Evolutionary conservation across 2,888 invertebrate genomes (phyloP).

Genomic region (Heliothis peltigera): DNA sequence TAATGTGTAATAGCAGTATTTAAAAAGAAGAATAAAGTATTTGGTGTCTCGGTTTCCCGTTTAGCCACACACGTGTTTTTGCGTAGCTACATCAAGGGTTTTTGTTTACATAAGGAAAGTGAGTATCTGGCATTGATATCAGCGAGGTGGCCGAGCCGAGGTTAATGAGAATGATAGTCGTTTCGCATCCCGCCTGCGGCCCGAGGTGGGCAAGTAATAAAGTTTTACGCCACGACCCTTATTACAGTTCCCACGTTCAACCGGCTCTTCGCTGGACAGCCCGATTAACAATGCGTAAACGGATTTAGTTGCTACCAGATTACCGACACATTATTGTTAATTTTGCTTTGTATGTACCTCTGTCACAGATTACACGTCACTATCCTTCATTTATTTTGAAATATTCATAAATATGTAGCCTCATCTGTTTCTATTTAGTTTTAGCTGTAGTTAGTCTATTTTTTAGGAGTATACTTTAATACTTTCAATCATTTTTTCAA

Average conservation of each 20-base stretch:
- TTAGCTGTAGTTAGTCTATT: too few species aligned
- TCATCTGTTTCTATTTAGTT: not conserved
- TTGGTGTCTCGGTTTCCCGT: not conserved
- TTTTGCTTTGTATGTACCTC: slow-evolving; percentile 32
- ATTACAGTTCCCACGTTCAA: slow-evolving; percentile 78
- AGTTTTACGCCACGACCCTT: slow-evolving; percentile 84
- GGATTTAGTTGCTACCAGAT: slow-evolving; percentile 75
- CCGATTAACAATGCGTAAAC: slow-evolving; percentile 84
- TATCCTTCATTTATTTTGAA: slow-evolving; percentile 24
- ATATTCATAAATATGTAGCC: too few species aligned
- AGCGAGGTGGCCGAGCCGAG: slow-evolving; percentile 75
- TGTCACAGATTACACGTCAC: too few species aligned
- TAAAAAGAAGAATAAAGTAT: too few species aligned
- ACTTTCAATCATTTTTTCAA: too few species aligned
- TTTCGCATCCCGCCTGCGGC: slow-evolving; percentile 79
- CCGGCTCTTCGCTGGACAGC: slow-evolving; percentile 74
- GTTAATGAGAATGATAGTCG: slow-evolving; percentile 86
- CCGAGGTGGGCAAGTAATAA: slow-evolving; percentile 81
- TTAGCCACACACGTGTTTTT: slow-evolving; percentile 31
- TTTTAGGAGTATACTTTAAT: too few species aligned
- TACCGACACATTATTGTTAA: slow-evolving; percentile 47
- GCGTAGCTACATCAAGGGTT: slow-evolving; percentile 47
- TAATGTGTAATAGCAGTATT: too few species aligned
- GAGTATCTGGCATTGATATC: slow-evolving; percentile 76
- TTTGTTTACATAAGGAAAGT: slow-evolving; percentile 70